phyloP scores from a whole-genome alignment of 2,888 invertebrate genomes.

The Pristionchus fissidentatus region DNA sequence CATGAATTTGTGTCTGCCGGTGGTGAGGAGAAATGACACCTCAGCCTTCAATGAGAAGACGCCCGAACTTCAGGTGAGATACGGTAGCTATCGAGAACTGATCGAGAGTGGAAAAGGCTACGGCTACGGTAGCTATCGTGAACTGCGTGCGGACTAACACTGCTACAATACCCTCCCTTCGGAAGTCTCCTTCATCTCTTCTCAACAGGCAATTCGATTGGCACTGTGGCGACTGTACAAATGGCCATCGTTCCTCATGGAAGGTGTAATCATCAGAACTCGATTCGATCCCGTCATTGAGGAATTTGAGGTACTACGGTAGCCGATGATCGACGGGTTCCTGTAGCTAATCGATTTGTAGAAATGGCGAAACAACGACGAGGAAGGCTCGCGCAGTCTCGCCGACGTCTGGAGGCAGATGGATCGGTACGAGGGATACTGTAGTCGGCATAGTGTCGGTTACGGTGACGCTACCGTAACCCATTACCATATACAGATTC shows the following conservation, averaged over 20 bases:
- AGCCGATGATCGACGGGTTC: background rate
- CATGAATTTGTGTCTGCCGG: background rate
- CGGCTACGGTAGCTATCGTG: too few relatives aligned
- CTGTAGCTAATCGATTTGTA: too few relatives aligned
- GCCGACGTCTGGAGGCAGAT: background rate
- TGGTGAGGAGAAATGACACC: background rate
- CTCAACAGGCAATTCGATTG: background rate
- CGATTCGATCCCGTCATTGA: background rate
- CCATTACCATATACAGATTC: background rate
- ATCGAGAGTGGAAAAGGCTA: background rate
- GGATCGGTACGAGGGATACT: background rate
- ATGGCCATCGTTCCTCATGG: constrained; percentile 5
- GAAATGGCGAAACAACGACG: background rate
- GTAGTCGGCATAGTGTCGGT: background rate
- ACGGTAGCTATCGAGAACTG: background rate
- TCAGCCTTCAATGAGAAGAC: background rate
- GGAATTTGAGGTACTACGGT: constrained; percentile 27
- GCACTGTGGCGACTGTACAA: constrained; percentile 35
- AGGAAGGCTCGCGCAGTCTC: background rate
- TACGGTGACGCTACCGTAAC: constrained; percentile 8
- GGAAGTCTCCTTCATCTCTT: too few relatives aligned
- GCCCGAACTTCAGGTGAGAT: constrained; percentile 12
- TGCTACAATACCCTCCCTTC: background rate
- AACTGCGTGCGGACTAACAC: background rate
- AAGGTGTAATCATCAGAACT: constrained; percentile 28